These are phyloP conservation scores for Colistium nudipinnis DNA, from an alignment of 2,113 vertebrate genomes.

Conservation along the genomic window DNA sequence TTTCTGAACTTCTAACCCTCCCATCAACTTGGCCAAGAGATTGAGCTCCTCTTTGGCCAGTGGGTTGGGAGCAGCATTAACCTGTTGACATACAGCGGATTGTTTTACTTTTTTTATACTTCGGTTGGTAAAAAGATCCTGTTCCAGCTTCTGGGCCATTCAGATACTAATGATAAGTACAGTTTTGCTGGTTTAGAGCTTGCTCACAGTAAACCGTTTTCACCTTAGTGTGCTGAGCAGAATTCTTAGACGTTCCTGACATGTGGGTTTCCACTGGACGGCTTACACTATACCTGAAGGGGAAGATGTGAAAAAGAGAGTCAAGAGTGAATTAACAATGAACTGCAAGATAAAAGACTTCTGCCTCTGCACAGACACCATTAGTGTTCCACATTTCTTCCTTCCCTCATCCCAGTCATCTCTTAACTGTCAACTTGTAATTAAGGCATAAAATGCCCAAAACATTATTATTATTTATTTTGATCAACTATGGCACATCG, in stretches of 20 bases:
- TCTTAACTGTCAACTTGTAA: neutral
- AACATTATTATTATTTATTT: too few relatives aligned
- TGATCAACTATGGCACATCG: too few relatives aligned
- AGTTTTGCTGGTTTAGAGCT: too few relatives aligned
- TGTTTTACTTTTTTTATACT: slow-evolving; percentile 1
- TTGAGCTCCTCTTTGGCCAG: slow-evolving; percentile 97
- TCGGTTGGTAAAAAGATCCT: neutral
- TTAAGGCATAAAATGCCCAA: neutral
- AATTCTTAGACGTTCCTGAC: slow-evolving; percentile 86
- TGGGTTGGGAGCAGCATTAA: slow-evolving; percentile 89
- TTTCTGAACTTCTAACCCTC: slow-evolving; percentile 88
- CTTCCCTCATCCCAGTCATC: too few relatives aligned
- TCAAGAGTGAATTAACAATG: too few relatives aligned
- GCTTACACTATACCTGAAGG: slow-evolving; percentile 90
- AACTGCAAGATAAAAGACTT: too few relatives aligned
- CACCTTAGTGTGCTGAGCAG: slow-evolving; percentile 87
- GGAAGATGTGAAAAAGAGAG: slow-evolving; percentile 5
- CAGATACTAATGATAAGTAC: too few relatives aligned
- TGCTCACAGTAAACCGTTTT: slow-evolving; percentile 6
- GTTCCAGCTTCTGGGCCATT: too few relatives aligned
- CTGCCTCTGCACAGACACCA: neutral
- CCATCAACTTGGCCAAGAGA: slow-evolving; percentile 92
- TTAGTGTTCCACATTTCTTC: too few relatives aligned
- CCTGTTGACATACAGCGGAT: slow-evolving; percentile 76
- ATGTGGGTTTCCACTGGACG: slow-evolving; percentile 92